Evolutionary conservation across 2,113 vertebrate species (phyloP).

Genomic region (Muscicapa adusta): DNA sequence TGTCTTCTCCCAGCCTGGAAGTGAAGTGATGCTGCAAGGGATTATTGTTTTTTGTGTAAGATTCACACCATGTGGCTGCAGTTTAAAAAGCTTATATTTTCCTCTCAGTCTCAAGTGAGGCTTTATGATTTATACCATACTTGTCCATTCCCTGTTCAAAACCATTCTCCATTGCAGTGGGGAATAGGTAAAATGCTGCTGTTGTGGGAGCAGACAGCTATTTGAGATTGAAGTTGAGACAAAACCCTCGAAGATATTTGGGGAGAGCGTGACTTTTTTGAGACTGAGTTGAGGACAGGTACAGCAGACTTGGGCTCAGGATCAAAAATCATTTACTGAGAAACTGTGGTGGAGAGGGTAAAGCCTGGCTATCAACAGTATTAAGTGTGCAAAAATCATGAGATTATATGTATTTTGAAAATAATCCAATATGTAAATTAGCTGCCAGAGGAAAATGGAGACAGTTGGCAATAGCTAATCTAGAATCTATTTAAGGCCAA

Average conservation of each 20-base stretch:
- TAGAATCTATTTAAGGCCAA: not conserved
- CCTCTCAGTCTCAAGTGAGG: not conserved
- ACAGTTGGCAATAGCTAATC: not conserved
- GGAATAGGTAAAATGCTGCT: not conserved
- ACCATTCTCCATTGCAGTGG: not conserved
- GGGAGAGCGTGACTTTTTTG: not conserved
- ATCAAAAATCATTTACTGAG: not conserved
- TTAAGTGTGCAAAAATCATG: not conserved
- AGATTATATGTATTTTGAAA: not conserved
- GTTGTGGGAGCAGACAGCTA: not conserved
- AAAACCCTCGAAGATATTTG: not conserved
- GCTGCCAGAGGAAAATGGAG: not conserved
- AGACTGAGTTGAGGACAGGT: not conserved
- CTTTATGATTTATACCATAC: not conserved
- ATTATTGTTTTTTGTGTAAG: not conserved
- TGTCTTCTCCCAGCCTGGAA: not conserved
- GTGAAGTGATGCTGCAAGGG: not conserved
- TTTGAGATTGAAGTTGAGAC: not conserved
- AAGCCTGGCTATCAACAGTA: not conserved
- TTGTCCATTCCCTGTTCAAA: not conserved
- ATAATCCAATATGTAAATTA: constrained; percentile 7
- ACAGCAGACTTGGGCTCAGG: not conserved
- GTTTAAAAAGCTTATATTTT: not conserved
- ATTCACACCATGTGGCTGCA: not conserved
- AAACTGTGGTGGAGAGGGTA: fast-evolving